Conservation (phyloP, 2,888 invertebrate genomes). For the Oxyteleia sp. region DNA sequence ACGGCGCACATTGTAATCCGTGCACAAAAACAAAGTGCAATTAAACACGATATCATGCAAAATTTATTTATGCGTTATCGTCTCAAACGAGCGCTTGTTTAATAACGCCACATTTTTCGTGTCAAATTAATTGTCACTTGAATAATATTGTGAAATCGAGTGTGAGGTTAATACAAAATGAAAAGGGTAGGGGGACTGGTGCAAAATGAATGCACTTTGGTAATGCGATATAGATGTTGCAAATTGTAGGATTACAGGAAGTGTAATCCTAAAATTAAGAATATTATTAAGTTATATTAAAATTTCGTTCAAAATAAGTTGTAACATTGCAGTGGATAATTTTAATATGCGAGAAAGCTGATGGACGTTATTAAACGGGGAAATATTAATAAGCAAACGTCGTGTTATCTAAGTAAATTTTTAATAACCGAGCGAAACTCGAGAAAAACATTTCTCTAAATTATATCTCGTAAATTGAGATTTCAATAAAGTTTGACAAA, state of each 20-base stretch:
- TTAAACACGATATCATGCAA: constrained; percentile 36
- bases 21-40: constrained; percentile 41
- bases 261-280: no score
- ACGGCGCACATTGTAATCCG: constrained; percentile 44
- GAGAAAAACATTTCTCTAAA: no score
- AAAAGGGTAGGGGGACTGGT: not conserved
- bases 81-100: constrained; percentile 30
- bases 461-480: no score
- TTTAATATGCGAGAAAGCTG: no score
- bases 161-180: constrained; percentile 6
- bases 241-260: constrained; percentile 6
- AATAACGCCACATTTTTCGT: constrained; percentile 21
- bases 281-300: no score
- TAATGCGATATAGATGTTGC: constrained; percentile 5
- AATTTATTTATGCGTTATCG: constrained; percentile 41
- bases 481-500: no score
- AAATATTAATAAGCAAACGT: no score
- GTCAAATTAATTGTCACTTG: constrained; percentile 11
- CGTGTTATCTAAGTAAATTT: no score
- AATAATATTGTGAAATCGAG: constrained; percentile 33
- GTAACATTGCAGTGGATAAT: no score
- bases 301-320: no score
- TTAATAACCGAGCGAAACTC: no score
- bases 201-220: not conserved
- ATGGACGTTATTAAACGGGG: no score